Conservation (phyloP, 2,888 invertebrate species). For the Eilema depressum region DNA sequence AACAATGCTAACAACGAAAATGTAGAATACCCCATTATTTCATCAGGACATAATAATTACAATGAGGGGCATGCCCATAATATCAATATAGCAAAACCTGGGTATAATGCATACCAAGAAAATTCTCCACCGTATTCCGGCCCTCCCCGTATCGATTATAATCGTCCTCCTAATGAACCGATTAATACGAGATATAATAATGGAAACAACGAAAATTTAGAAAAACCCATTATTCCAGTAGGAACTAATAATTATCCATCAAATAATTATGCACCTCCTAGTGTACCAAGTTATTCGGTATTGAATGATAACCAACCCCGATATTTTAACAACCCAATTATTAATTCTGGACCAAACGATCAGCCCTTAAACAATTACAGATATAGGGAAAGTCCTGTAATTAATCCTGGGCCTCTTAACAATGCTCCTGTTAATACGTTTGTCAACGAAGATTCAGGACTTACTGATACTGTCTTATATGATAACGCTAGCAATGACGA, state of each 20-base stretch:
- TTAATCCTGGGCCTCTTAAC: slow-evolving; percentile 16
- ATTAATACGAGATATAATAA: slow-evolving; percentile 1
- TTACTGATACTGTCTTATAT: not conserved
- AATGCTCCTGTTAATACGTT: slow-evolving; percentile 11
- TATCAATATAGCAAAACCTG: not conserved
- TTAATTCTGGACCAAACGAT: not conserved
- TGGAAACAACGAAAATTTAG: not conserved
- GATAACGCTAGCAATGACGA: not conserved
- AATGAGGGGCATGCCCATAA: not conserved
- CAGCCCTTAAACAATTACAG: not conserved
- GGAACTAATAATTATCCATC: not conserved
- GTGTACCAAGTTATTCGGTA: not conserved
- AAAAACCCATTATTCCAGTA: not conserved
- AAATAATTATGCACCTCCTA: not conserved
- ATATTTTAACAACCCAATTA: not conserved
- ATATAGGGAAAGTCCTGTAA: slow-evolving; percentile 3
- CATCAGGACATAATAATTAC: not conserved
- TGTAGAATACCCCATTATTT: not conserved
- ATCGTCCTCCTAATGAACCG: not conserved
- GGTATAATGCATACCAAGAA: not conserved
- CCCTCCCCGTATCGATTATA: slow-evolving; percentile 1
- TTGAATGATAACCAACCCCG: not conserved
- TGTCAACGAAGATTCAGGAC: slow-evolving; percentile 18
- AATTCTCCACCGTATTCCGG: not conserved
- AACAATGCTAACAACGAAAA: not conserved